Evolutionary conservation across 2,797 vertebrate genomes (phyloP), one percentile per base, ranked within the genome.

Genomic region (Rhadinocentrus ornatus): DNA sequence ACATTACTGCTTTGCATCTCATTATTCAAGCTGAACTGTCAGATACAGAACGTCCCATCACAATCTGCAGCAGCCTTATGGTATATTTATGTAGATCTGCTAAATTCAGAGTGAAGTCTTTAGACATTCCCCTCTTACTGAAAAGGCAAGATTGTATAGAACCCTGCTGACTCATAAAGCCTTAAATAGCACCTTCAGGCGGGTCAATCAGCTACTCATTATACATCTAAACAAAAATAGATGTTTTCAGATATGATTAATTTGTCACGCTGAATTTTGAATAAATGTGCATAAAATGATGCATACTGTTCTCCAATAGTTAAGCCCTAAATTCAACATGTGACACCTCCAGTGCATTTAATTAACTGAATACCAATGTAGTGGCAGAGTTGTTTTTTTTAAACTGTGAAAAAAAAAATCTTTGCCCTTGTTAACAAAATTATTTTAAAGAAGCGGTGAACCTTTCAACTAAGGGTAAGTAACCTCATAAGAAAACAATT

Each of bases 1-100:
- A 78, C 64, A 69, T 73, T 71, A 66, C 75, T 68, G 75, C 78
- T 81, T 74, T 77, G 75, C 76, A 86, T 82, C 66, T 87, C 81
- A 86, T 84, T 81, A 86, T 83, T 77, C 67, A 75, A 32, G 35
- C 26, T 48, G 32, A 59, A 69, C 54, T 71, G 63, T 59, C 66
- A 78, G 55, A 78, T 41, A 56, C 57, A 57, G 34, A 62, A 44
- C 35, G 67, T 39, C 41, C 20, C 54, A 34, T 75, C 69, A 55
- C 66, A 71, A 41, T 60, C 68, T 66, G 63, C 61, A 62, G 53
- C 16, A 1, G 58, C 24, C 56, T 65, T 52, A 68, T 50, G 56
- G 26, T 54, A 35, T 57, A 64, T 71, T 82, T 55, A 75, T 73
- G 59, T 69, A 72, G 55, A 66, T 82, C 35, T 41, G 65, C 57